phyloP scores from a whole-genome alignment of 1,140 invertebrate species.

The Neomicropteryx cornuta region DNA sequence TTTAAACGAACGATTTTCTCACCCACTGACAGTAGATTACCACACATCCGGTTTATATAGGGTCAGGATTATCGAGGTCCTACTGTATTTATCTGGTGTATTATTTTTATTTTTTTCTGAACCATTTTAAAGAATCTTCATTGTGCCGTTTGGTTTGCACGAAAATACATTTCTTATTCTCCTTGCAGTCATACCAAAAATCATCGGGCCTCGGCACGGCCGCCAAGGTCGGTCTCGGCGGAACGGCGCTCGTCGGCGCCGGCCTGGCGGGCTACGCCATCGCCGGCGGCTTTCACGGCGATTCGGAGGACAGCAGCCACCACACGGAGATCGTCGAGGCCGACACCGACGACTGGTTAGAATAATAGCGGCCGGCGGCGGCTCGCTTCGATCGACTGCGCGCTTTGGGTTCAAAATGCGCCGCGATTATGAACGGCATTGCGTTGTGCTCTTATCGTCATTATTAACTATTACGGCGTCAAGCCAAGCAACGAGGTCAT shows the following conservation, averaged over 20 bases:
- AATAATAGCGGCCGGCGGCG: no score
- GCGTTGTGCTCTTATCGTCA: no score
- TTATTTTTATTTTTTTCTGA: neutral
- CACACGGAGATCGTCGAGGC: constrained; percentile 17
- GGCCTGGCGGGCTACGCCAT: constrained; percentile 29
- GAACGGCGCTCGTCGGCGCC: constrained; percentile 25
- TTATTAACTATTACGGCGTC: no score
- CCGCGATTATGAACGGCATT: no score
- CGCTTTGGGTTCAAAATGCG: no score
- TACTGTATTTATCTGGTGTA: constrained; percentile 5
- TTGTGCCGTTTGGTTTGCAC: neutral
- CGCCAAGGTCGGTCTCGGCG: constrained; percentile 25
- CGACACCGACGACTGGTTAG: constrained; percentile 26
- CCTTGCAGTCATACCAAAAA: constrained; percentile 9
- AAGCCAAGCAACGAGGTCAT: no score
- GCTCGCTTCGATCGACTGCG: no score
- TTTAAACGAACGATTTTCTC: no score
- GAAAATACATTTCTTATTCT: neutral
- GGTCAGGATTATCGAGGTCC: constrained; percentile 1
- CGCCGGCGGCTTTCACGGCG: constrained; percentile 26
- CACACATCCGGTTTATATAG: neutral
- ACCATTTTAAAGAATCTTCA: no score
- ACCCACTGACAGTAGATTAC: neutral
- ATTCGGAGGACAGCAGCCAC: constrained; percentile 14
- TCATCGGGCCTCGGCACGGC: constrained; percentile 24